Evolutionary conservation across 1,140 invertebrate species (phyloP).

Genomic region (Tenebrio molitor): DNA sequence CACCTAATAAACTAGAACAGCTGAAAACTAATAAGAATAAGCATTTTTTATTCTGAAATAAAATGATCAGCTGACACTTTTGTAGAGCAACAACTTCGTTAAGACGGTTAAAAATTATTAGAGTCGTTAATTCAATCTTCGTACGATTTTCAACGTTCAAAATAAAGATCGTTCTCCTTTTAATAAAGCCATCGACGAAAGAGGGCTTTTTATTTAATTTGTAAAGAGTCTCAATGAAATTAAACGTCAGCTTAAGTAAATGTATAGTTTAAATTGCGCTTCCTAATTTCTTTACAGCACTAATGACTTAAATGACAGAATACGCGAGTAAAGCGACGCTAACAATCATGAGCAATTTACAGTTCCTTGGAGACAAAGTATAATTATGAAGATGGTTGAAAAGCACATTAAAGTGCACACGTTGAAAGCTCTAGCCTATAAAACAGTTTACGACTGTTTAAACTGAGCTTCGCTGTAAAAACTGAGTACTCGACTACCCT

Average conservation of each 20-base stretch:
- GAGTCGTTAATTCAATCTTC: no score
- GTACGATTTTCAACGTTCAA: not conserved
- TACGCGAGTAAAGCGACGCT: slow-evolving; percentile 47
- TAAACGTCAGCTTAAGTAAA: slow-evolving; percentile 36
- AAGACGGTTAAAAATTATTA: no score
- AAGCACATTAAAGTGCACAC: slow-evolving; percentile 61
- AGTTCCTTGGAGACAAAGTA: slow-evolving; percentile 59
- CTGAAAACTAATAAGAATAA: no score
- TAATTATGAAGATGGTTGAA: slow-evolving; percentile 61
- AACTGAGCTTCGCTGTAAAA: slow-evolving; percentile 54
- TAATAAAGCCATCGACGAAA: not conserved
- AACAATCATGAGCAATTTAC: slow-evolving; percentile 59
- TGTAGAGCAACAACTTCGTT: no score
- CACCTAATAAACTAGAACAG: no score
- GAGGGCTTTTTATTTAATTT: slow-evolving; percentile 4
- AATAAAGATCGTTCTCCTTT: not conserved
- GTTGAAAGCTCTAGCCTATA: slow-evolving; percentile 63
- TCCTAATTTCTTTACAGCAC: slow-evolving; percentile 40
- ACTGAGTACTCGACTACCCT: slow-evolving; percentile 40
- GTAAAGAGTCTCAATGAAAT: slow-evolving; percentile 26
- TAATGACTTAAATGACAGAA: slow-evolving; percentile 47
- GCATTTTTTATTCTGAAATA: no score
- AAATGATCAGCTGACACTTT: no score
- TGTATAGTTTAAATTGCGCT: slow-evolving; percentile 39
- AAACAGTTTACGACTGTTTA: slow-evolving; percentile 64